These are phyloP conservation scores for Cygnus olor DNA, from an alignment of 2,797 vertebrate genomes.

Conservation along the genomic window DNA sequence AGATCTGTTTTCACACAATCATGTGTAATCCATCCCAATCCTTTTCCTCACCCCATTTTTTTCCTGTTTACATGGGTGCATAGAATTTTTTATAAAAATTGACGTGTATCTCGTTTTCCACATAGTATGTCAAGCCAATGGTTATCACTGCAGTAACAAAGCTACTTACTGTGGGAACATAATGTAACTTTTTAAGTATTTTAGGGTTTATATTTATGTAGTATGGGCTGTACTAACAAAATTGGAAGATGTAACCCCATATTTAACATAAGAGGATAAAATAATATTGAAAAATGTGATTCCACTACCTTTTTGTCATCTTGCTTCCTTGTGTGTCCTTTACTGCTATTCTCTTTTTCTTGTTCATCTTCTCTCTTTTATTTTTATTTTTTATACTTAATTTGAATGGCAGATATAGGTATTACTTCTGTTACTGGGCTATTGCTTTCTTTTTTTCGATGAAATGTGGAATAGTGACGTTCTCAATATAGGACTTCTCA, in stretches of 20 bases:
- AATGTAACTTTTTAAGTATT: neutral
- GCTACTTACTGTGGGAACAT: neutral
- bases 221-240: neutral
- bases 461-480: neutral
- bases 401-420: neutral
- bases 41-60: neutral
- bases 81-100: neutral
- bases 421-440: neutral
- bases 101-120: fast-evolving
- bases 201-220: neutral
- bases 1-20: neutral
- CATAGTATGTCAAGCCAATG: neutral
- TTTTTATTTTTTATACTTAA: neutral
- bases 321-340: neutral
- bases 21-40: neutral
- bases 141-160: neutral
- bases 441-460: neutral
- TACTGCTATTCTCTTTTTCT: neutral
- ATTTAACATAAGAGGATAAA: neutral
- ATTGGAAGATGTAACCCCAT: neutral
- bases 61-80: neutral
- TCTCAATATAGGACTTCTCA: neutral
- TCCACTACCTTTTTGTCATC: neutral
- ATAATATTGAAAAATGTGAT: neutral
- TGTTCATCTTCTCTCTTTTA: neutral